Conservation (phyloP, 1,140 invertebrate genomes). For the Pachyrhynchus sulphureomaculatus region DNA sequence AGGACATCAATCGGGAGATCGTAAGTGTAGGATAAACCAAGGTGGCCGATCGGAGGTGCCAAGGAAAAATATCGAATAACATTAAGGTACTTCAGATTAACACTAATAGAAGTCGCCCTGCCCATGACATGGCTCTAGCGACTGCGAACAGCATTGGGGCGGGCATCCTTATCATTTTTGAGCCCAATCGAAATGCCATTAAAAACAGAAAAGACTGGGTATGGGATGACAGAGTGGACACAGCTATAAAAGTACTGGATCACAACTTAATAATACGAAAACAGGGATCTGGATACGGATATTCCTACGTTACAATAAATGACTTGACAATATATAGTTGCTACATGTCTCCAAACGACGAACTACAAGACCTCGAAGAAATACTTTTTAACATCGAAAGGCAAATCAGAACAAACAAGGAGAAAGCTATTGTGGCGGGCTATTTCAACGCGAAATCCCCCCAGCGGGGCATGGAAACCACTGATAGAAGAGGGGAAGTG, state of each 20-base stretch:
- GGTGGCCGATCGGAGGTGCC: neutral
- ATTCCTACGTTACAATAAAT: neutral
- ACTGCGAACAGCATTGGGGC: too few species aligned
- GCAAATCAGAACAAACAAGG: neutral
- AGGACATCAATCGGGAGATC: too few species aligned
- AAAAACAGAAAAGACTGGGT: too few species aligned
- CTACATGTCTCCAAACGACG: neutral
- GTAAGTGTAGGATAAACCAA: too few species aligned
- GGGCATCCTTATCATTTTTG: too few species aligned
- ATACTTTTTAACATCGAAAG: neutral
- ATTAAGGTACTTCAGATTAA: neutral
- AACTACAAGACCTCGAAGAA: neutral
- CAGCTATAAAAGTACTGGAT: neutral
- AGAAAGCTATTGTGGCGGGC: neutral
- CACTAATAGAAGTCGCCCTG: too few species aligned
- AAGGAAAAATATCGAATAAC: neutral
- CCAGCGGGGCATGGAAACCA: neutral
- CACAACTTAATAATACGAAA: neutral
- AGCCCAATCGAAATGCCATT: too few species aligned
- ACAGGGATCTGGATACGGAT: neutral
- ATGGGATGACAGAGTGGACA: neutral
- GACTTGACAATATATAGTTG: neutral
- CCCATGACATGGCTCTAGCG: too few species aligned
- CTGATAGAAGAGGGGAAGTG: neutral
- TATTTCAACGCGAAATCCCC: slow-evolving; percentile 1